Conservation (phyloP, 2,113 vertebrate genomes). For the Tretioscincus oriximinensis region DNA sequence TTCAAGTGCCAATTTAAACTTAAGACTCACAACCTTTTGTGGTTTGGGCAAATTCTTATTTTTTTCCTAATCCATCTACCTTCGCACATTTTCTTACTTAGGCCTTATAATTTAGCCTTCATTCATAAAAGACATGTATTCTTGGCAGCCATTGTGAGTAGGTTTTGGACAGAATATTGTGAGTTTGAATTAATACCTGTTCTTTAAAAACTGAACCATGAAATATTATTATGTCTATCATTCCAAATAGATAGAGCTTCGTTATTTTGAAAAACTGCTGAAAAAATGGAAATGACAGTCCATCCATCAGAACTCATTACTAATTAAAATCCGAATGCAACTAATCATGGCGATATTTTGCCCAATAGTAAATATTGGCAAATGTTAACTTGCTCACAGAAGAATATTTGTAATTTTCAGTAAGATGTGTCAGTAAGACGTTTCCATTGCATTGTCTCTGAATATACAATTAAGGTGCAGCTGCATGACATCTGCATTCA, state of each 20-base stretch:
- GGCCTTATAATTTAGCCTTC: too few relatives aligned
- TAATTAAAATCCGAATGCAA: not conserved
- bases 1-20: too few relatives aligned
- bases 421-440: not conserved
- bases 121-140: too few relatives aligned
- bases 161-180: not conserved
- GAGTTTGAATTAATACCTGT: not conserved
- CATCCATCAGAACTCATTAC: not conserved
- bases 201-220: not conserved
- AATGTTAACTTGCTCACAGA: not conserved
- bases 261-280: not conserved
- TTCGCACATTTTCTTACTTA: too few relatives aligned
- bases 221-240: too few relatives aligned
- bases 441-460: not conserved
- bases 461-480: too few relatives aligned
- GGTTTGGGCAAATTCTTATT: too few relatives aligned
- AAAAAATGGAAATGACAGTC: not conserved
- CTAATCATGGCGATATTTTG: not conserved
- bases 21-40: too few relatives aligned
- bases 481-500: too few relatives aligned
- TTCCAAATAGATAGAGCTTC: not conserved
- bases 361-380: not conserved
- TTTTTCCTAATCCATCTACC: too few relatives aligned
- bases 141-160: not conserved
- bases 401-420: not conserved